These are phyloP conservation scores for Channallabes apus DNA, from an alignment of 2,797 vertebrate genomes.

Conservation along the genomic window DNA sequence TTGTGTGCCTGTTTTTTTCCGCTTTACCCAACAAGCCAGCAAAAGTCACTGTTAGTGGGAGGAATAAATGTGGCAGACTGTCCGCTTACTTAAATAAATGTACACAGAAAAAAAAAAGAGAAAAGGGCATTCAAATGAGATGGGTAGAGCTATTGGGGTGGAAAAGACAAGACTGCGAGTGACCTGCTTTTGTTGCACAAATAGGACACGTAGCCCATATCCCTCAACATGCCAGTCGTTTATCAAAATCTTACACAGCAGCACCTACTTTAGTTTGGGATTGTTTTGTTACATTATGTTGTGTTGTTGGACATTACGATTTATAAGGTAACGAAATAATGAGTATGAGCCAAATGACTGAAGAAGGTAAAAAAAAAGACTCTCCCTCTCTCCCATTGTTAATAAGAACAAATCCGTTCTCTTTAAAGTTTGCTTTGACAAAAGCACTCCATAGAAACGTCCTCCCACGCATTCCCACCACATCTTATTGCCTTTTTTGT, in stretches of 20 bases:
- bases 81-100: slow-evolving; percentile 30
- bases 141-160: not conserved
- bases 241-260: slow-evolving; percentile 1
- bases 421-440: slow-evolving; percentile 42
- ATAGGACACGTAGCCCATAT: not conserved
- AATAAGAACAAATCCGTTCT: slow-evolving; percentile 46
- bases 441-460: slow-evolving; percentile 50
- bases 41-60: slow-evolving; percentile 19
- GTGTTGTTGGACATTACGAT: not conserved
- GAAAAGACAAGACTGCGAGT: not conserved
- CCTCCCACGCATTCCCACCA: slow-evolving; percentile 22
- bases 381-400: slow-evolving; percentile 13
- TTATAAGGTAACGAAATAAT: not conserved
- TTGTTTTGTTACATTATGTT: not conserved
- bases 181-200: slow-evolving; percentile 12
- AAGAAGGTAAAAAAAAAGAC: not conserved
- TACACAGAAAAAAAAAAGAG: not conserved
- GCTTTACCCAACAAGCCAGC: not conserved
- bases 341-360: not conserved
- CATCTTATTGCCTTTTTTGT: slow-evolving; percentile 54
- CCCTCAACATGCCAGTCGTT: not conserved
- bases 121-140: not conserved
- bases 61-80: slow-evolving; percentile 22
- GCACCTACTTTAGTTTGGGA: not conserved
- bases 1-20: not conserved